These are phyloP conservation scores for Cyphotilapia sp. DNA, from an alignment of 2,113 vertebrate genomes.

Conservation along the genomic window DNA sequence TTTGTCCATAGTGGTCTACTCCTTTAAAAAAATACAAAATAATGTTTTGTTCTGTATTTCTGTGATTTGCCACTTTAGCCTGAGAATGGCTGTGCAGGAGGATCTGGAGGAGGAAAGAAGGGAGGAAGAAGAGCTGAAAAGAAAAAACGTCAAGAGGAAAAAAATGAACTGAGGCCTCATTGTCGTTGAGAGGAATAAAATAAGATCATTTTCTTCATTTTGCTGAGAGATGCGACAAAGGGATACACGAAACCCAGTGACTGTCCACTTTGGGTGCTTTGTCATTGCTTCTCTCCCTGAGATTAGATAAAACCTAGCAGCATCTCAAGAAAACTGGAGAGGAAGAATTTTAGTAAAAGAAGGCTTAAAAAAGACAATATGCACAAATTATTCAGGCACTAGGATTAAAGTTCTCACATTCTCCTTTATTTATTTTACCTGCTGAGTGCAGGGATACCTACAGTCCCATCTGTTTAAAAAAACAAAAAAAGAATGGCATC, in stretches of 20 bases:
- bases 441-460: constrained; percentile 41
- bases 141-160: constrained; percentile 74
- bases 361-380: not conserved
- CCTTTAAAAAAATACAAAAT: accelerated
- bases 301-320: constrained; percentile 31
- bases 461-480: not conserved
- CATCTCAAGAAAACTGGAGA: constrained; percentile 41
- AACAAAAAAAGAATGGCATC: not conserved
- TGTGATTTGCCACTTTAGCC: constrained; percentile 59
- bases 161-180: constrained; percentile 63
- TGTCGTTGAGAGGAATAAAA: not conserved
- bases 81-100: constrained; percentile 84
- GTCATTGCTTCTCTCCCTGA: constrained; percentile 2
- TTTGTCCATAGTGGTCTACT: not conserved
- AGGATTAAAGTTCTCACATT: not conserved
- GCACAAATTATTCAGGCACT: not conserved
- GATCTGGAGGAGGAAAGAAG: constrained; percentile 83
- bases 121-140: constrained; percentile 81
- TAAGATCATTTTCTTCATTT: not conserved
- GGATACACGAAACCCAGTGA: not conserved
- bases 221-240: not conserved
- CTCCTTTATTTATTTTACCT: constrained; percentile 57
- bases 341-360: constrained; percentile 19
- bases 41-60: not conserved
- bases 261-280: constrained; percentile 1